Conservation (phyloP, 2,113 vertebrate species). For the Melanocharis versteri region DNA sequence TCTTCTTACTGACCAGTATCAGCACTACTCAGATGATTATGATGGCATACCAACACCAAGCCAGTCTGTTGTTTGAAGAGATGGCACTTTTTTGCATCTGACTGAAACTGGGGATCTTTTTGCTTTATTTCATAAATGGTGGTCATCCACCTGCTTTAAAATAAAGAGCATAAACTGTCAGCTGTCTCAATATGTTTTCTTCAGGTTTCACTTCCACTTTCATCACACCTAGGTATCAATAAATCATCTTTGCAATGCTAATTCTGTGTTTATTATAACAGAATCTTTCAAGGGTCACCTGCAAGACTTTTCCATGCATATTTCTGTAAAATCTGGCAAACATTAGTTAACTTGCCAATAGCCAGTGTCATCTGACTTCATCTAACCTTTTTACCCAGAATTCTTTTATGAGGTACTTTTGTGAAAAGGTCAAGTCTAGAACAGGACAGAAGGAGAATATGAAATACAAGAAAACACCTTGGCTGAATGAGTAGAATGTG, state of each 20-base stretch:
- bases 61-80: slow-evolving; percentile 82
- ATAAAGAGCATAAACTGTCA: slow-evolving; percentile 44
- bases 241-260: not conserved
- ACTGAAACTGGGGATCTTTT: slow-evolving; percentile 1
- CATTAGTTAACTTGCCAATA: not conserved
- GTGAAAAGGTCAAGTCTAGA: not conserved
- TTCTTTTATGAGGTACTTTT: not conserved
- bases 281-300: not conserved
- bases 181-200: not conserved
- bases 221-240: not conserved
- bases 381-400: not conserved
- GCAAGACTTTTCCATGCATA: not conserved
- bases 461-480: not conserved
- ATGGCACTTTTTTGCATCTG: not conserved
- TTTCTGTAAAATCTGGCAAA: not conserved
- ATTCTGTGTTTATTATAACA: not conserved
- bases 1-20: slow-evolving; percentile 88
- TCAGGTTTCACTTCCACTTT: not conserved
- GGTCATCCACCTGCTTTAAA: slow-evolving; percentile 1
- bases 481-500: fast-evolving
- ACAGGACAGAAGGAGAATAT: not conserved
- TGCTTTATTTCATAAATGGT: slow-evolving; percentile 26
- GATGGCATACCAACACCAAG: slow-evolving; percentile 77
- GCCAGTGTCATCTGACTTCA: not conserved
- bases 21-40: slow-evolving; percentile 86